Evolutionary conservation across 2,888 invertebrate genomes (phyloP).

Genomic region (Coecobrya sp.): DNA sequence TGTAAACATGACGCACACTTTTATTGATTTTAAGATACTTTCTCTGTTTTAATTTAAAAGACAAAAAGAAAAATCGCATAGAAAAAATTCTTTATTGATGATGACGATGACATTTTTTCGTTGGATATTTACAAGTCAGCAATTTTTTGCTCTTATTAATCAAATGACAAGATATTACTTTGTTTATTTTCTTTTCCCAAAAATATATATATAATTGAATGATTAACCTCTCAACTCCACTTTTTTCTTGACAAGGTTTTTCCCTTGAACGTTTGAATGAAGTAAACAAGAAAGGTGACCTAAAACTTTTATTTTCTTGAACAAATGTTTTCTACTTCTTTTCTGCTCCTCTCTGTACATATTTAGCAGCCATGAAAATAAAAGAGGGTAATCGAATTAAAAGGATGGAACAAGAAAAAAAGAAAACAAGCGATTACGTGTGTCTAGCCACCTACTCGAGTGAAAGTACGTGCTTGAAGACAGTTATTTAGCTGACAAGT

Average conservation of each 20-base stretch:
- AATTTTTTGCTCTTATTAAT: no score
- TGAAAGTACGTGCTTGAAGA: conserved; percentile 28
- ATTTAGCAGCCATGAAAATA: conserved; percentile 10
- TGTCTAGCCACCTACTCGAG: neutral
- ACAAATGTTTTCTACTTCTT: neutral
- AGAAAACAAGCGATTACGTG: neutral
- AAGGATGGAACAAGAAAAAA: neutral
- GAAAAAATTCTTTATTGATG: no score
- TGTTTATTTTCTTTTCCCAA: no score
- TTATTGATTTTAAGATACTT: neutral
- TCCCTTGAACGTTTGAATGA: neutral
- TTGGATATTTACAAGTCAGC: no score
- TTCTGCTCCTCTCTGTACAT: neutral
- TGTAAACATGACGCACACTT: neutral
- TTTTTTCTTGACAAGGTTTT: neutral
- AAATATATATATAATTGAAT: no score
- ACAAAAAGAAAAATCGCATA: neutral
- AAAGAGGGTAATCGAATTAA: conserved; percentile 44
- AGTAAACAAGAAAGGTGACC: conserved; percentile 6
- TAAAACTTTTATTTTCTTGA: conserved; percentile 1
- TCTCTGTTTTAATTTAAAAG: neutral
- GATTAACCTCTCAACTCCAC: neutral
- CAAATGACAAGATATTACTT: no score
- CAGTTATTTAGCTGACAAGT: conserved; percentile 36
- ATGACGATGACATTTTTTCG: no score